Conservation (phyloP, 2,797 vertebrate species). For the Aldrovandia affinis region DNA sequence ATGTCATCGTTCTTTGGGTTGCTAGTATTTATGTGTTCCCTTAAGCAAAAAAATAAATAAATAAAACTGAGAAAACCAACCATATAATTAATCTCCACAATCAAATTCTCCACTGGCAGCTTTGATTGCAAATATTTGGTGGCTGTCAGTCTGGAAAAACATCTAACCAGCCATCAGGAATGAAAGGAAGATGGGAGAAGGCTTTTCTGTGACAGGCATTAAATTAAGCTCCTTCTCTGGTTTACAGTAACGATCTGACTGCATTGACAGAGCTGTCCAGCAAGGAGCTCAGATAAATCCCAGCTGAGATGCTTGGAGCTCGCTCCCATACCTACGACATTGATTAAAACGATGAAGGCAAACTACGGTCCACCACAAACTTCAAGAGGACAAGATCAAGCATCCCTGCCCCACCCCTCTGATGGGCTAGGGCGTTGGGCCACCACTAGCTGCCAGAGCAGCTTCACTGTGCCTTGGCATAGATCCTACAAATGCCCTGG, state of each 20-base stretch:
- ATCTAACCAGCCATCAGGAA: slow-evolving; percentile 26
- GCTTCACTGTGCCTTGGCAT: neutral
- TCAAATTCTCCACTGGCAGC: slow-evolving; percentile 21
- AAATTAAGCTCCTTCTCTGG: slow-evolving; percentile 27
- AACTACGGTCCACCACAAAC: slow-evolving; percentile 53
- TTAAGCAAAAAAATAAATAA: slow-evolving; percentile 17
- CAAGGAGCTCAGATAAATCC: slow-evolving; percentile 44
- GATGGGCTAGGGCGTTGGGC: neutral
- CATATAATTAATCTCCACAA: slow-evolving; percentile 21
- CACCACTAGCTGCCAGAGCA: neutral
- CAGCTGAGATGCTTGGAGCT: slow-evolving; percentile 47
- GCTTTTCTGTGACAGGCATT: slow-evolving; percentile 31
- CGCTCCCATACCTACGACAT: slow-evolving; percentile 46
- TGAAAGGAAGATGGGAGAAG: slow-evolving; percentile 37
- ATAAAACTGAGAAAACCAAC: neutral
- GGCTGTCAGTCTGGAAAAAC: slow-evolving; percentile 10
- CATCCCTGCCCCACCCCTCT: slow-evolving; percentile 11
- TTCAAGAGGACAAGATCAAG: slow-evolving; percentile 57
- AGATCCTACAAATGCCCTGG: no score
- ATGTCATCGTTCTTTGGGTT: slow-evolving; percentile 14
- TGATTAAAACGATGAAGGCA: slow-evolving; percentile 62
- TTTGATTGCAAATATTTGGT: slow-evolving; percentile 25
- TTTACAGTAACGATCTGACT: slow-evolving; percentile 36
- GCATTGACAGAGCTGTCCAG: slow-evolving; percentile 38
- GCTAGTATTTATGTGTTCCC: neutral